Percentiles rank a stretch among this genome's conserved stretches.
Evolutionary conservation across 1,140 invertebrate genomes (phyloP).

Genomic region (Meloidogyne exigua): DNA sequence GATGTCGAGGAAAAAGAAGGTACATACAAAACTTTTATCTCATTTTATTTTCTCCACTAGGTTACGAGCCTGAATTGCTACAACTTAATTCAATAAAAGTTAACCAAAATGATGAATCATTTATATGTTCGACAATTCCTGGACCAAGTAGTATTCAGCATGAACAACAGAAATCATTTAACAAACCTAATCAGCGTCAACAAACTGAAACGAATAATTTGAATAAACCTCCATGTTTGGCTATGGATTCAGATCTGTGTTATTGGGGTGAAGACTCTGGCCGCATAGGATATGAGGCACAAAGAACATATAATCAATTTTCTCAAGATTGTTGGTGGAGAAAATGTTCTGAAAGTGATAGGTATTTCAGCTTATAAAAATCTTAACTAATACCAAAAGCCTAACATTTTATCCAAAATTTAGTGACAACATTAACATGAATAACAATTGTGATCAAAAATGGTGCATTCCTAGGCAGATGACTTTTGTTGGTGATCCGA

Average conservation of each 20-base stretch:
- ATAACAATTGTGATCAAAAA: conserved; percentile 28
- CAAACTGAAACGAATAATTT: conserved; percentile 14
- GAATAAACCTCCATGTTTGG: conserved; percentile 28
- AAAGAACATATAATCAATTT: conserved; percentile 29
- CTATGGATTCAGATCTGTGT: conserved; percentile 53
- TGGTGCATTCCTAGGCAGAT: conserved; percentile 43
- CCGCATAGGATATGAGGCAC: conserved; percentile 43
- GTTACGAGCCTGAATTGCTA: conserved; percentile 29
- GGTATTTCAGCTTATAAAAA: not conserved
- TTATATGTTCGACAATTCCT: conserved; percentile 40
- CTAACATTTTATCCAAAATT: not conserved
- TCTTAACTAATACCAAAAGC: not conserved
- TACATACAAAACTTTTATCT: not conserved
- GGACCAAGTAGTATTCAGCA: conserved; percentile 22
- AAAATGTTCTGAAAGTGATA: conserved; percentile 30
- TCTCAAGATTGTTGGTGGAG: conserved; percentile 54
- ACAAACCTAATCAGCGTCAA: not conserved
- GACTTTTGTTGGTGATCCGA: conserved; percentile 47
- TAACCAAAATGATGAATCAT: conserved; percentile 8
- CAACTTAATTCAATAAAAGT: conserved; percentile 3
- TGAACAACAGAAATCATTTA: not conserved
- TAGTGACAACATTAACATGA: not conserved
- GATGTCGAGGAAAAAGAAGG: conserved; percentile 52
- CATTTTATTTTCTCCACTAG: conserved; percentile 16
- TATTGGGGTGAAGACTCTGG: conserved; percentile 49